Base-by-base conservation (phyloP, 2,113 vertebrate species). In the Crypturellus undulatus region DNA sequence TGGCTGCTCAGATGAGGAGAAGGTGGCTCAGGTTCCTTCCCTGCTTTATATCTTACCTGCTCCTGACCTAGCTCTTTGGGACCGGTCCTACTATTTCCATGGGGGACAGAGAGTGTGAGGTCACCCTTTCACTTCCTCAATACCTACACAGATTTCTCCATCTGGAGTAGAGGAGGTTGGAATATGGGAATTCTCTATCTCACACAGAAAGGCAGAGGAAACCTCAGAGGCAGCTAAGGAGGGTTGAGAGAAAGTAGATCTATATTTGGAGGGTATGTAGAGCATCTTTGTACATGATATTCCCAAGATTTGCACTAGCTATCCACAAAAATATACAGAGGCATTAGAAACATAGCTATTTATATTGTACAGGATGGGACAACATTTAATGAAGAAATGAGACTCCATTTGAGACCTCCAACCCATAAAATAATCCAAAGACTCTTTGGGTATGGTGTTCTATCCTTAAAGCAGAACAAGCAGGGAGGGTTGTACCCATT, bases 231-330 rank as follows among this genome's bases (percentile, higher is more conserved):
- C 79, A 62, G 34, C 3, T 43, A 8, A 42, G 38, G 51, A 76
- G 25, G 10, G 8, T 30, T 77, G 60, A 52, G 30, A 25, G 19
- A 54, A 58, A 69, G 5, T 26, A 49, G 30, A 7, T 19, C 18
- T 22, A 32, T 10, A 16, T 71, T 7, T 65, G 26, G 17, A 62
- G 34, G 17, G 26, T 45, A 7, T 20, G 12, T 6, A 71, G 69
- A 60, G 32, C 26, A 9, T n/a, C 9, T 83, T 90, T 67, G 20
- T 5, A 9, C 0, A 0, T 5, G 10, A 11, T 34, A 2, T 15
- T 28, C 54, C 54, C 9, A 18, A 56, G 18, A 18, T 58, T 32
- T 36, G 24, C 28, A 58, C 54, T 22, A 26, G 24, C 1, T 32
- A 24, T 36, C 8, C 51, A 45, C 28, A 38, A 30, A 45, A 32